These are phyloP conservation scores for Gallinago stenura DNA, from an alignment of 2,797 vertebrate genomes.

Conservation along the genomic window DNA sequence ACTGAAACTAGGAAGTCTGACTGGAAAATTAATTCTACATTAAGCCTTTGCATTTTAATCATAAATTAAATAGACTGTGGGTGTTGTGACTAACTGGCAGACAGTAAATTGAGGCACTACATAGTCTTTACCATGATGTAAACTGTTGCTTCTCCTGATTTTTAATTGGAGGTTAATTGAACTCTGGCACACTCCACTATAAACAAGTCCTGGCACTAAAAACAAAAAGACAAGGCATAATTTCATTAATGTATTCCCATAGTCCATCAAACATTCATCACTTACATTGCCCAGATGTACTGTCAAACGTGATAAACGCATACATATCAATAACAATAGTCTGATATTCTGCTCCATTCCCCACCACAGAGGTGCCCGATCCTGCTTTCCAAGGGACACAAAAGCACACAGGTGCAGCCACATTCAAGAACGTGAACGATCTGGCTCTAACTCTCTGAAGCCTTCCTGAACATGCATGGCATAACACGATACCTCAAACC, in stretches of 20 bases:
- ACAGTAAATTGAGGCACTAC: neutral
- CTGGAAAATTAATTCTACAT: neutral
- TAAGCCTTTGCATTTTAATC: conserved; percentile 6
- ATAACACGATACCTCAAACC: neutral
- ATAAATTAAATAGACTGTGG: neutral
- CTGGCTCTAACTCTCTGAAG: neutral
- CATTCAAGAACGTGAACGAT: neutral
- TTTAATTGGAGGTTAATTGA: conserved; percentile 24
- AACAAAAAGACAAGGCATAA: neutral
- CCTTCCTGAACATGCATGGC: neutral
- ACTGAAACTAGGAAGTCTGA: neutral
- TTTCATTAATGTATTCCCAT: neutral
- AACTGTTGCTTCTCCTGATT: conserved; percentile 11
- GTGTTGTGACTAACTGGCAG: conserved; percentile 12
- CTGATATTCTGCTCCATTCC: neutral
- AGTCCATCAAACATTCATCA: neutral
- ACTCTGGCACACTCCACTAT: neutral
- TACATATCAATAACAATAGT: neutral
- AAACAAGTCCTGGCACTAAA: neutral
- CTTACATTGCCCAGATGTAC: neutral
- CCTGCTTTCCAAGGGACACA: neutral
- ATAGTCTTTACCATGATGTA: neutral
- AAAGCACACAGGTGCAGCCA: accelerated
- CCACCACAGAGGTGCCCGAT: neutral
- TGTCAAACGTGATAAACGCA: neutral